Percentiles rank a stretch among this genome's conserved stretches.
Evolutionary conservation across 2,797 vertebrate genomes (phyloP).

Genomic region (Hylomyscus alleni): DNA sequence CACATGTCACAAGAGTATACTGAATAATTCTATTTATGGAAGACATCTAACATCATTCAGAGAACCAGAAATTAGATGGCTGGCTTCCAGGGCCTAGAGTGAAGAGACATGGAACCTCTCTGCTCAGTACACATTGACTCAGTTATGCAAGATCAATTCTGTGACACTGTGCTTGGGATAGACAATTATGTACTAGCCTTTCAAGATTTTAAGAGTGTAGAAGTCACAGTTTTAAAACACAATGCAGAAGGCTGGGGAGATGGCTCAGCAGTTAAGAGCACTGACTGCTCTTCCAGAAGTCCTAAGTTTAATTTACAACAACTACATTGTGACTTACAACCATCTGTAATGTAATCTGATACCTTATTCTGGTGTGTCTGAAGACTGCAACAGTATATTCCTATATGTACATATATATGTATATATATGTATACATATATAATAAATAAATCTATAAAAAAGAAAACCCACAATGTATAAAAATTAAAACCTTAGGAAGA

Average conservation of each 20-base stretch:
- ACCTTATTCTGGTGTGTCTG: background rate
- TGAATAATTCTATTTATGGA: background rate
- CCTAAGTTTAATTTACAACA: background rate
- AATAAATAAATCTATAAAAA: background rate
- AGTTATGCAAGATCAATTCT: background rate
- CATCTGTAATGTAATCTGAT: background rate
- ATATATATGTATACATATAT: background rate
- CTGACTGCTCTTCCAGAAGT: background rate
- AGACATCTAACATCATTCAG: background rate
- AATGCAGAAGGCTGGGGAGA: background rate
- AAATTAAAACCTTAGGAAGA: background rate
- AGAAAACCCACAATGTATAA: background rate
- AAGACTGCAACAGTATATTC: background rate
- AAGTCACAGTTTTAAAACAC: background rate
- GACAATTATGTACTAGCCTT: background rate
- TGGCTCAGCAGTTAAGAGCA: background rate
- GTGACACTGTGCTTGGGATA: background rate
- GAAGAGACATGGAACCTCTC: background rate
- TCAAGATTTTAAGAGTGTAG: background rate
- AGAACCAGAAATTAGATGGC: background rate
- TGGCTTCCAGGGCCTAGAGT: background rate
- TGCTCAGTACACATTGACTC: background rate
- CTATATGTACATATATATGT: background rate
- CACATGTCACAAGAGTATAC: background rate
- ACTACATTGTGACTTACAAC: background rate